Base-by-base conservation (phyloP, 2,888 invertebrate genomes). In the Phaonia tiefii region DNA sequence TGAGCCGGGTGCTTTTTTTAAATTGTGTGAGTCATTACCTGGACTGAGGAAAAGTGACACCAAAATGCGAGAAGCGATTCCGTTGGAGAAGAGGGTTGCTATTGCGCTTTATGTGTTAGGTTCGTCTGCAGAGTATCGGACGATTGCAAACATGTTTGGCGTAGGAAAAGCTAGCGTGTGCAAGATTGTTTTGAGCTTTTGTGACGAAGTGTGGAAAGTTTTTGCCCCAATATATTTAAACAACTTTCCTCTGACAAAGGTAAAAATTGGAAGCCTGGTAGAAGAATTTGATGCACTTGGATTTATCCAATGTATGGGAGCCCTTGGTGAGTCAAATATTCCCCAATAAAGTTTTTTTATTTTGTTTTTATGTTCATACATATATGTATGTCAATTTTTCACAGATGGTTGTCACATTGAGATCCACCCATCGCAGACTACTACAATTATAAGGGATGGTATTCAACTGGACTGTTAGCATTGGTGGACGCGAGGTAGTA, bases 41-140 rank as follows among this genome's bases (percentile, higher is more conserved):
- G 10, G 42, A 25, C 25, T 66, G 31, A n/a, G 42, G 1, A 66
- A 46, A 49, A n/a, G 10, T 1, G 66, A 66, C 22, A 66, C 13
- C 10, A 44, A 46, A n/a, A n/a, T 66, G 0, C 66, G 66, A 44
- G 26, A 66, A 66, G 22, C 42, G 13, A 66, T 66, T 10, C 66
- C 44, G 46, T 20, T 66, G 66, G 46, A 66, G 10, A 66, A 66
- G 13, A 44, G 66, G 42, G 13, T 66, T 25, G 66, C 46, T 10
- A 66, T 66, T 20, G 42, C 22, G 3, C 10, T 66, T 2, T 66
- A 46, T 22, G 10, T 25, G 7, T 31, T 66, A 31, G 20, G 22
- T 4, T 10, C 22, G 10, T 44, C 66, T 1, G n/a, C 4, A 0
- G 17, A 25, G 8, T 66, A 66, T 49, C 10, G 10, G 5, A 22